Evolutionary conservation across 2,113 vertebrate genomes (phyloP), one percentile per base, ranked within the genome.

Genomic region (Callipepla squamata): DNA sequence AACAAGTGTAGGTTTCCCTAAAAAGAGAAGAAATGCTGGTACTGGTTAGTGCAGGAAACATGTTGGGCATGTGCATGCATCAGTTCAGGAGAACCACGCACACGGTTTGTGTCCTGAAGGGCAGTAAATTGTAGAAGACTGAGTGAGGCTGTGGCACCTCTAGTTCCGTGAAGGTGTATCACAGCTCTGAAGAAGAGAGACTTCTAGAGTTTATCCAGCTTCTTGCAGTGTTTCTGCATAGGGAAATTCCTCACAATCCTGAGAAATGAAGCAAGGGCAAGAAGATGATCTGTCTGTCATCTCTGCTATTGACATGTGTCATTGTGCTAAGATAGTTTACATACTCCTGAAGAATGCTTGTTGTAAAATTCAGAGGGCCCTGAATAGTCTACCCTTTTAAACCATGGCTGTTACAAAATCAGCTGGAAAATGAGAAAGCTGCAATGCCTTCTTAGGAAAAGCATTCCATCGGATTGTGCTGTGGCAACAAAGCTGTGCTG

Each of bases 281-380:
- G 74, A 91, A 70, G 42, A 50, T 25, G 21, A 80, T 90, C 42
- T 15, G 55, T 85, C 3, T 57, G 17, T 45, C 50, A 77, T 50
- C 63, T 89, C 87, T 94, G 82, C 76, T 34, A 11, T 30, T 67
- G 79, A 78, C 82, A 66, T 42, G 7, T 48, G 58, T 69, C 45
- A 59, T 90, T 91, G 53, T 30, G 48, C 53, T 75, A 57, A 89
- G 58, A 53, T 78, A 73, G 55, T 13, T 88, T 88, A 85, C 63
- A 30, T 77, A 68, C 68, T 93, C 36, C 38, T 82, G 50, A 87
- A 45, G 73, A 85, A 85, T 45, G 48, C 47, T 87, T 85, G n/a
- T 76, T 87, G 68, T 78, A 21, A 62, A 77, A 93, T 90, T 94
- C 80, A 93, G 88, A 90, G 48, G 28, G 53, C n/a, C 16, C 42